Evolutionary conservation across 2,113 vertebrate species (phyloP), one percentile per base, ranked within the genome.

Genomic region (Opisthocomus hoazin): DNA sequence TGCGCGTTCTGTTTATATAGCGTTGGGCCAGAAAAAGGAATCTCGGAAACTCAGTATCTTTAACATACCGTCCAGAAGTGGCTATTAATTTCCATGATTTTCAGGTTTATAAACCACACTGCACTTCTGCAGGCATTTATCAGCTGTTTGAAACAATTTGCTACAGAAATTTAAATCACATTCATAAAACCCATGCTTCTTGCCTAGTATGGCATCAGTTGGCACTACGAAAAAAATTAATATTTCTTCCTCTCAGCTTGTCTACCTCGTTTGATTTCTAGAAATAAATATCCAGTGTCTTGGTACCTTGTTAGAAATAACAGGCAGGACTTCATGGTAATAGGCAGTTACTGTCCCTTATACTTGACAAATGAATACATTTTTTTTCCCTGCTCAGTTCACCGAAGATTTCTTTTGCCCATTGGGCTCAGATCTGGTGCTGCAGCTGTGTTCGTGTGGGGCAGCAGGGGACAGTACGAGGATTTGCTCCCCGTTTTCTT

Each of bases 401-500:
- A 30, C 22, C 56, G 46, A 63, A 71, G 22, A 26, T 56, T 64
- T 78, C 34, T 85, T 76, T 56, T 88, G 36, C 43, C n/a, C 3
- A 1, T 58, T 24, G 30, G 22, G 13, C 71, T 87, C 39, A 32
- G 39, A 48, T 39, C 6, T 21, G 34, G 57, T 26, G 34, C 56
- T 81, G 24, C 36, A 76, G 39, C 57, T 43, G 8, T 36, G n/a
- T 43, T 85, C 36, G 23, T 17, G 3, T 53, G 57, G 24, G 17
- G 34, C 41, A 57, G 63, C 20, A 34, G 16, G 30, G 17, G 9
- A 15, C 3, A 15, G n/a, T 10, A 9, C 0, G 5, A 53, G 29
- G 10, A 32, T 78, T 88, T 90, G n/a, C 15, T 80, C 57, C 51
- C 30, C 18, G 0, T 69, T 64, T 56, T 18, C 63, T 92, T 86